These are phyloP conservation scores for Sceloporus undulatus DNA, from an alignment of 2,113 vertebrate genomes.

Conservation along the genomic window DNA sequence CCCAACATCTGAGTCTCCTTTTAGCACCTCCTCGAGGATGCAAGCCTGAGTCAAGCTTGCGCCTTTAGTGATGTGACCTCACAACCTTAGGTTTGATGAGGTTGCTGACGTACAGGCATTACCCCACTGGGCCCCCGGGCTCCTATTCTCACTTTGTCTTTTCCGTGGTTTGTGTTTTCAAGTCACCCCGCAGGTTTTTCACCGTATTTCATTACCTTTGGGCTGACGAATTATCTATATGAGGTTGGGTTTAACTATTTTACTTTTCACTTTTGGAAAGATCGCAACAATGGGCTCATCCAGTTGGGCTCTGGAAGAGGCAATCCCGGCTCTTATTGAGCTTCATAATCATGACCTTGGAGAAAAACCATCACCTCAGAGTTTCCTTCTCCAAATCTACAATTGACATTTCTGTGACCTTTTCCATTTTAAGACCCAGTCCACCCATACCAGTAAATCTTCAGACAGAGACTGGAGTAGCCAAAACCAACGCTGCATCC, in stretches of 20 bases:
- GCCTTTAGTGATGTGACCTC: no score
- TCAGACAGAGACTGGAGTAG: constrained; percentile 75
- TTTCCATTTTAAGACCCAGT: constrained; percentile 65
- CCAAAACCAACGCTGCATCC: constrained; percentile 74
- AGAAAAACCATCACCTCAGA: constrained; percentile 84
- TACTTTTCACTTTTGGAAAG: constrained; percentile 75
- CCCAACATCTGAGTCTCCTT: no score
- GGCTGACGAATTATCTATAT: not conserved
- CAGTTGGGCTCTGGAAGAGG: constrained; percentile 89
- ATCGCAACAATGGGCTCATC: constrained; percentile 87
- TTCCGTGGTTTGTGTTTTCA: no score
- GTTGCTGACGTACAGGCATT: no score
- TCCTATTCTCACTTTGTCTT: no score
- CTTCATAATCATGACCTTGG: constrained; percentile 89
- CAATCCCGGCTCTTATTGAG: constrained; percentile 85
- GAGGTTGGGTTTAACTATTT: constrained; percentile 23
- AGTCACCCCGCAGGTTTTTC: no score
- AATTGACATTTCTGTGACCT: constrained; percentile 75
- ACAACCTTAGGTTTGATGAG: no score
- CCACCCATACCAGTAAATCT: constrained; percentile 67
- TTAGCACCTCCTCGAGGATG: no score
- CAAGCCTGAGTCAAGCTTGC: no score
- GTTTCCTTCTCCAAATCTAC: constrained; percentile 87
- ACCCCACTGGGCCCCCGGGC: no score
- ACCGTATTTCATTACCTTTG: not conserved